Base-by-base conservation (phyloP, 2,797 vertebrate genomes). In the Lindbergichthys nudifrons region DNA sequence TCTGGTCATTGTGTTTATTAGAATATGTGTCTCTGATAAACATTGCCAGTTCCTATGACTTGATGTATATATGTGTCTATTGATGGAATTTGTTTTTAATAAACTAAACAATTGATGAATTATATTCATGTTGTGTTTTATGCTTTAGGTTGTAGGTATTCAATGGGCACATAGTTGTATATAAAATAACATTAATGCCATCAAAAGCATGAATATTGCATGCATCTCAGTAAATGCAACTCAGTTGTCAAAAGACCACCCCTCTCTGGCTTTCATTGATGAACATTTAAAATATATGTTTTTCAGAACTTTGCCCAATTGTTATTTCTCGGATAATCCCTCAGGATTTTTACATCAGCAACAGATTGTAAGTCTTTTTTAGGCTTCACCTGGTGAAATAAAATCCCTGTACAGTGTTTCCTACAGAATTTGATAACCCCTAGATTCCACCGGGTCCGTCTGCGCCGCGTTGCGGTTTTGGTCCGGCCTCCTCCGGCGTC, bases 21-120 rank as follows among this genome's bases (percentile, higher is more conserved):
- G 81, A 79, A 67, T 9, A n/a, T 62, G 53, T 77, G 58, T 82
- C 30, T 69, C 18, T 72, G 1, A 75, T 59, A 42, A 74, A 80
- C 66, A 39, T 46, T 88, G 77, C 71, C 86, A 85, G 80, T 84
- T 82, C 81, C 70, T 81, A 70, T 74, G 39, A 75, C 41, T 73
- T 47, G 70, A 21, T 87, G 63, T 88, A 69, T 74, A 57, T 73
- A 54, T 77, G 73, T 89, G 75, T 84, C 68, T 65, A 77, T 73
- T 65, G 70, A 81, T 43, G 5, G 10, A 61, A 53, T 62, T 66
- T 83, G 68, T 85, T 89, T 90, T 75, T 84, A 90, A 85, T 89
- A 85, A 90, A 90, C 3, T 10, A 10, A 66, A 71, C 1, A 61
- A 56, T 10, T 48, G 23, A 59, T 50, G 1, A 73, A 77, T 68